Percentiles rank a stretch among this genome's conserved stretches.
These are phyloP conservation scores for Drosophila melanogaster DNA, from an alignment of 1,140 invertebrate genomes.

Conservation along the genomic window Release_6_plus_ISO1_MT NT_033777.3:14466501-14467000, in stretches of 20 bases:
- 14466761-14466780: slow-evolving; percentile 66
- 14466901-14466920: slow-evolving; percentile 52
- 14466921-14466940: slow-evolving; percentile 77
- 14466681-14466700: slow-evolving; percentile 54
- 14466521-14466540: slow-evolving; percentile 66
- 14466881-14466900: slow-evolving; percentile 80
- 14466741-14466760: slow-evolving; percentile 66
- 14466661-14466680: slow-evolving; percentile 35
- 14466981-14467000: slow-evolving; percentile 64
- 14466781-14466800: slow-evolving; percentile 1
- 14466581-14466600: slow-evolving; percentile 76
- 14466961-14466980: slow-evolving; percentile 64
- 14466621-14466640: slow-evolving; percentile 21
- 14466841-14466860: slow-evolving; percentile 59
- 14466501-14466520: slow-evolving; percentile 60
- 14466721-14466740: slow-evolving; percentile 81
- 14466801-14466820: slow-evolving; percentile 19
- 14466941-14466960: slow-evolving; percentile 49
- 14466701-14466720: slow-evolving; percentile 79
- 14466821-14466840: slow-evolving; percentile 36
- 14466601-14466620: slow-evolving; percentile 72
- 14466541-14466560: slow-evolving; percentile 63
- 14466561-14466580: slow-evolving; percentile 73
- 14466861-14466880: slow-evolving; percentile 79
- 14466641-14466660: slow-evolving; percentile 1